Evolutionary conservation across 2,888 invertebrate species (phyloP).

Genomic region (Synanthedon myopaeformis): DNA sequence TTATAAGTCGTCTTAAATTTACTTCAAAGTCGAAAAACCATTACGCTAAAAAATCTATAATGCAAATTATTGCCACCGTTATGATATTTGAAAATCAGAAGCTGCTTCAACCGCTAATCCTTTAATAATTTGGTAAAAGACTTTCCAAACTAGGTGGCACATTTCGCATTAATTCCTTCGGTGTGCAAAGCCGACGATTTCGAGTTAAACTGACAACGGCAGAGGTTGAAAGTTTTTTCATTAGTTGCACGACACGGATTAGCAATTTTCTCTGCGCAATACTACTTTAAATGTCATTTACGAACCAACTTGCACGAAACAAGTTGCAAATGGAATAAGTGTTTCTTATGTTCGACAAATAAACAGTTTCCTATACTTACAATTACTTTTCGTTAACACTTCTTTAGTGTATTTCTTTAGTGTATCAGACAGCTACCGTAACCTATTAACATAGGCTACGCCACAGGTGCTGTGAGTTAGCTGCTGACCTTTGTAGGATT

Average conservation of each 20-base stretch:
- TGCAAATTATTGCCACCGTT: too few species aligned
- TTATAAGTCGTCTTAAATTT: too few species aligned
- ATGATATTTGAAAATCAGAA: too few species aligned
- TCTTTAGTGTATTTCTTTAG: not conserved
- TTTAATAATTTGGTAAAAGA: conserved; percentile 2
- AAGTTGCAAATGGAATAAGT: too few species aligned
- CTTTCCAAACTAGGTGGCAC: conserved; percentile 3
- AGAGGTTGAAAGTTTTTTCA: conserved; percentile 27
- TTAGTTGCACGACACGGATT: conserved; percentile 20
- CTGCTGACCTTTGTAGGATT: not conserved
- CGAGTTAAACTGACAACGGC: conserved; percentile 17
- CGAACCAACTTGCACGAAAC: not conserved
- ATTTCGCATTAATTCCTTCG: conserved; percentile 4
- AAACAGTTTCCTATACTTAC: too few species aligned
- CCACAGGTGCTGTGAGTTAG: not conserved
- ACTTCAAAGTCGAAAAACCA: too few species aligned
- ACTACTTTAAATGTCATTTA: conserved; percentile 1
- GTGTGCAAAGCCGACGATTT: conserved; percentile 14
- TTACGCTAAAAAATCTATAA: too few species aligned
- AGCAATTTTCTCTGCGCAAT: conserved; percentile 12
- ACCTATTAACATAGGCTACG: not conserved
- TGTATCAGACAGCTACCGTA: not conserved
- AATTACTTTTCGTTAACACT: too few species aligned
- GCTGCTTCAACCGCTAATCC: not conserved
- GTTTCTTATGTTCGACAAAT: too few species aligned